phyloP scores from a whole-genome alignment of 64 coral and sea anemone species.

The Catalaphyllia jardinei region DNA sequence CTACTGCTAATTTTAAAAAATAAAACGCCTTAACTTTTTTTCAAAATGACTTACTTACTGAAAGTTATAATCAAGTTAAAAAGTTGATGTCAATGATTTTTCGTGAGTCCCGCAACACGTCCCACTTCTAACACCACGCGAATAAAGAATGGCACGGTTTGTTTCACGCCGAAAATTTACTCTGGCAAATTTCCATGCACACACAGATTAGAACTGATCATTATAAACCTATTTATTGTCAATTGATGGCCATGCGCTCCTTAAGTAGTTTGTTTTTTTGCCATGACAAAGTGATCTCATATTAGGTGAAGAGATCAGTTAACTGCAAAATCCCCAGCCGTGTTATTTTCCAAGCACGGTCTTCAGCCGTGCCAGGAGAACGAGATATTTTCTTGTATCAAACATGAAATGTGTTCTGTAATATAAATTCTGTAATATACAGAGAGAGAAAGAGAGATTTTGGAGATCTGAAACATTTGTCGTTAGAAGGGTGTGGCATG shows the following conservation, averaged over 20 bases:
- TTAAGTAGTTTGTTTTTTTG: neutral
- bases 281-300: neutral
- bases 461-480: no score
- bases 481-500: no score
- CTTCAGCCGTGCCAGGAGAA: no score
- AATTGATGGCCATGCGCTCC: neutral
- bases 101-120: conserved; percentile 14
- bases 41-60: neutral
- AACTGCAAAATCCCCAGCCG: neutral
- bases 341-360: neutral
- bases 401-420: no score
- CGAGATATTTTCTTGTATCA: no score
- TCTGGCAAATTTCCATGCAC: conserved; percentile 20
- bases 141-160: neutral
- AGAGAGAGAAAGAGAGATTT: no score
- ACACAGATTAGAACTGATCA: conserved; percentile 24
- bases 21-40: neutral
- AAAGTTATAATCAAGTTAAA: neutral
- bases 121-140: neutral
- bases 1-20: no score
- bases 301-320: neutral
- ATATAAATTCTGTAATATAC: no score
- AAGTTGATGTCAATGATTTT: neutral
- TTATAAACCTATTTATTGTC: neutral
- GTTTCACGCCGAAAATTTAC: neutral